Base-by-base conservation (phyloP, 2,888 invertebrate genomes). In the Andrena praecox region DNA sequence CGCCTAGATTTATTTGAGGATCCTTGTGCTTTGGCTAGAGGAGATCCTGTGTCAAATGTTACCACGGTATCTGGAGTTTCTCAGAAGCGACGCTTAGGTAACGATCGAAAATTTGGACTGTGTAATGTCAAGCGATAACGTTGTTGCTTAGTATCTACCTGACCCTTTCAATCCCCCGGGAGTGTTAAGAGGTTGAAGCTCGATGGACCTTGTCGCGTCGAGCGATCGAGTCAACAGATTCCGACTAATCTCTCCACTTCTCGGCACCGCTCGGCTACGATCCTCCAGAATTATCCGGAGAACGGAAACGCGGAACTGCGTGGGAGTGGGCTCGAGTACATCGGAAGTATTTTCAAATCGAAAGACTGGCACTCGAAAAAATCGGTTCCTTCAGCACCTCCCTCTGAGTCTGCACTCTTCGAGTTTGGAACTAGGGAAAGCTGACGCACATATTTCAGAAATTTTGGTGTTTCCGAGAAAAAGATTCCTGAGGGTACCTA, bases 181-280 rank as follows among this genome's bases (percentile, higher is more conserved):
- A 48, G 48, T 8, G 63, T n/a, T 33, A 42, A 2, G 59, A 59
- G 50, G 8, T 70, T 56, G 59, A 31, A 64, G n/a, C 12, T 42
- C 42, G 35, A 24, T 73, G 80, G 69, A 78, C 64, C 29, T 59
- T 73, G 64, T 16, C 50, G 35, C 66, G 59, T 77, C 59, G 35
- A 77, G 54, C 12, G 67, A 56, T 72, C 35, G 48, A 59, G 77
- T 71, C 77, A 77, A 56, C 33, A 29, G 62, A 56, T 68, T 73
- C 7, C 31, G 50, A 50, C 35, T 64, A 72, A 77, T 80, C 68
- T 50, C 16, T 24, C 10, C 5, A 7, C 42, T 29, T 60, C 66
- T 69, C n/a, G 6, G 42, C n/a, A n/a, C 8, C 60, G 7, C 16
- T 27, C 29, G 16, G 29, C 2, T 16, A 10, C 6, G 16, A 50